These are phyloP conservation scores for Chaitophorus viminalis DNA, from an alignment of 2,888 invertebrate genomes.

Conservation along the genomic window DNA sequence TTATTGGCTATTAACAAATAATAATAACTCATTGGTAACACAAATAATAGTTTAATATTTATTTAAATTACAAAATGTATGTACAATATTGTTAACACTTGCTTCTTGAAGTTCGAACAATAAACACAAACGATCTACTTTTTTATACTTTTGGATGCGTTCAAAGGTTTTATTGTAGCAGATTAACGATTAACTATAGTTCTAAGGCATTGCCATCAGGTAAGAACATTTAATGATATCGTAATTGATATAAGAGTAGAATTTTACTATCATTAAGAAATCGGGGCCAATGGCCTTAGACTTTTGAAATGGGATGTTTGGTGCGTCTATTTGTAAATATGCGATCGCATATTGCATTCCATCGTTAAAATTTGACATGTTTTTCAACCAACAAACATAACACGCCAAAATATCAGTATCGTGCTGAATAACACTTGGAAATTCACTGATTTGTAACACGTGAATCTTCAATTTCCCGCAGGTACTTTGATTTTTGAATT, in stretches of 20 bases:
- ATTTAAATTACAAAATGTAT: too few relatives aligned
- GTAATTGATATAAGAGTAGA: constrained; percentile 55
- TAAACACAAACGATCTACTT: neutral
- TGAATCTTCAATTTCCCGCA: neutral
- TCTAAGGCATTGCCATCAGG: too few relatives aligned
- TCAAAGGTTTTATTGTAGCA: neutral
- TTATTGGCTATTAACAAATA: too few relatives aligned
- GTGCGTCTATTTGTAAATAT: neutral
- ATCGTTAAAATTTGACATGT: neutral
- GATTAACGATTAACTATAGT: too few relatives aligned
- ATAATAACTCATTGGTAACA: too few relatives aligned
- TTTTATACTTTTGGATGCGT: neutral
- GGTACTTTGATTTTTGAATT: neutral
- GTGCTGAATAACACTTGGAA: neutral
- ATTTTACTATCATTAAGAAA: constrained; percentile 43
- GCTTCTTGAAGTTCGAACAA: too few relatives aligned
- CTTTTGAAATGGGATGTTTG: neutral
- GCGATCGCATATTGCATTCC: too few relatives aligned
- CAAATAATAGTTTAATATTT: too few relatives aligned
- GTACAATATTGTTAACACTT: too few relatives aligned
- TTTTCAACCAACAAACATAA: neutral
- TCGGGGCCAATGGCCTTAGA: constrained; percentile 21
- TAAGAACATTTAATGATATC: too few relatives aligned
- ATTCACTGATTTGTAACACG: neutral
- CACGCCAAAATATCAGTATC: neutral